phyloP scores from a whole-genome alignment of 35 echinoderm and acorn worm species.

The Amphiura filiformis region DNA sequence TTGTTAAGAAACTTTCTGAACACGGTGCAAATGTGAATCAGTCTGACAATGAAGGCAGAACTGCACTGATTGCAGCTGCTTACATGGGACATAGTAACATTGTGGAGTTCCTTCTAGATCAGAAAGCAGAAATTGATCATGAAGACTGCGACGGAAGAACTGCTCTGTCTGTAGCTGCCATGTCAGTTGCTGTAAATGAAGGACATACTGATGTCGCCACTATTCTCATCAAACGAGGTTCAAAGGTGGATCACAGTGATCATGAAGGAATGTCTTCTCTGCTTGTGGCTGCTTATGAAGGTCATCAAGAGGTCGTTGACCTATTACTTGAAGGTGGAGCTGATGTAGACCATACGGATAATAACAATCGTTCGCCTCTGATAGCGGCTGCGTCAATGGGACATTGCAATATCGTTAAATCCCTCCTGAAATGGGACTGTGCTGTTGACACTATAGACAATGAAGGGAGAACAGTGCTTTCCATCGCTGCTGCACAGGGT shows the following conservation, averaged over 20 bases:
- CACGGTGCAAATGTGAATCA: slow-evolving; percentile 89
- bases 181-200: slow-evolving; percentile 91
- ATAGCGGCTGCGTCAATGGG: slow-evolving; percentile 96
- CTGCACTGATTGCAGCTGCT: slow-evolving; percentile 93
- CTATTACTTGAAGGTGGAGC: slow-evolving; percentile 88
- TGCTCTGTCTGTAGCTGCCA: slow-evolving; percentile 90
- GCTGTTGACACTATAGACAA: slow-evolving; percentile 95
- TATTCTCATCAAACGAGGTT: slow-evolving; percentile 69
- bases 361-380: slow-evolving; percentile 87
- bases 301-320: slow-evolving; percentile 87
- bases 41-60: slow-evolving; percentile 91
- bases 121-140: slow-evolving; percentile 92
- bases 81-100: slow-evolving; percentile 97
- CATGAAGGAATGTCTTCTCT: slow-evolving; percentile 99
- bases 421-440: slow-evolving; percentile 78
- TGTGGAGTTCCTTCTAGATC: slow-evolving; percentile 65
- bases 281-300: slow-evolving; percentile 88
- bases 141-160: slow-evolving; percentile 91
- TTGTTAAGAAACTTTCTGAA: slow-evolving; percentile 88
- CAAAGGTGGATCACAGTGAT: slow-evolving; percentile 91
- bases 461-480: slow-evolving; percentile 94
- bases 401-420: slow-evolving; percentile 78
- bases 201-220: slow-evolving; percentile 92
- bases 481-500: slow-evolving; percentile 89
- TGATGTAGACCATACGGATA: slow-evolving; percentile 91